Conservation (phyloP, 2,797 vertebrate species). For the Onychomys torridus region DNA sequence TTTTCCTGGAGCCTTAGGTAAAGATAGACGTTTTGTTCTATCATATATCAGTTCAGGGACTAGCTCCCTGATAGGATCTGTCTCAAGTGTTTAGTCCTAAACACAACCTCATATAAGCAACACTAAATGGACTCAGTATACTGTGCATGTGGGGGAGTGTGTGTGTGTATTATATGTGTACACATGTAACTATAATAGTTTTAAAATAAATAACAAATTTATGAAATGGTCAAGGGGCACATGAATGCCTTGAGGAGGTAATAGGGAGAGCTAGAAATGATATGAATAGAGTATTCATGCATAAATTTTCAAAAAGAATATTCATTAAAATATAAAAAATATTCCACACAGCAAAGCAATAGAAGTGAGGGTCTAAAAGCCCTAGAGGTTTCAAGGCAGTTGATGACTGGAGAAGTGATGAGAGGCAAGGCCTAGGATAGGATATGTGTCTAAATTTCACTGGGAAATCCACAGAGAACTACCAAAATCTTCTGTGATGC, state of each 20-base stretch:
- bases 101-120: no score
- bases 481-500: neutral
- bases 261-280: neutral
- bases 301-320: neutral
- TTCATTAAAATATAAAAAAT: neutral
- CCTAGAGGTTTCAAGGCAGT: neutral
- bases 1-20: neutral
- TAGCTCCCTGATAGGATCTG: neutral
- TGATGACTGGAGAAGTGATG: neutral
- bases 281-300: neutral
- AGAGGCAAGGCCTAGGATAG: neutral
- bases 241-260: neutral
- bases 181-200: neutral
- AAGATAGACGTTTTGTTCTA: neutral
- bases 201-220: neutral
- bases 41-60: neutral
- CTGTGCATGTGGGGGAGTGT: no score
- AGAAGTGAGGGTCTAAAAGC: neutral
- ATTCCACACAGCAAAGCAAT: neutral
- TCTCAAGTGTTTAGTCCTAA: neutral
- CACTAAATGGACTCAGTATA: neutral
- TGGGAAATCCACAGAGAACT: neutral
- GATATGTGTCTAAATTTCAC: neutral
- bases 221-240: neutral
- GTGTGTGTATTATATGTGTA: neutral